These are phyloP conservation scores for Mellivora capensis DNA, from an alignment of 2,113 vertebrate genomes.

Conservation along the genomic window DNA sequence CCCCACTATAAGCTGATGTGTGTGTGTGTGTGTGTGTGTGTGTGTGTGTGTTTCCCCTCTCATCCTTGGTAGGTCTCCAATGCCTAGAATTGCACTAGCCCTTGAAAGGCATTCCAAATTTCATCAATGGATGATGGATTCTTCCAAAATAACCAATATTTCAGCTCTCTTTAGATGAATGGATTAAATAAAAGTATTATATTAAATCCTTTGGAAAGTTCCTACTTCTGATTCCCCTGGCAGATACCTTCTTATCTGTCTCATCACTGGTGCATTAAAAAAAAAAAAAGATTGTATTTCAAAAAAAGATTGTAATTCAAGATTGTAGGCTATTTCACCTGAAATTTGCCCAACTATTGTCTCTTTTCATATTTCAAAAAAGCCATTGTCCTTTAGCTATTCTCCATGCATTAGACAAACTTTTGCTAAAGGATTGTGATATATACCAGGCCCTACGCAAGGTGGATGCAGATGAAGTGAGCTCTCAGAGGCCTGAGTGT, in stretches of 20 bases:
- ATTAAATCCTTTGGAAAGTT: too few relatives aligned
- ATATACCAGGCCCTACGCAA: accelerated
- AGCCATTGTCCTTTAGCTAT: too few relatives aligned
- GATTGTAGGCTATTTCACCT: background rate
- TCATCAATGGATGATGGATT: background rate
- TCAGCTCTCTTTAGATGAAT: background rate
- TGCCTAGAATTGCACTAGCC: background rate
- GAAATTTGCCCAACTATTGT: background rate
- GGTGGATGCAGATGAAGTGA: accelerated
- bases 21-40: too few relatives aligned
- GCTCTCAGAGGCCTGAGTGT: too few relatives aligned
- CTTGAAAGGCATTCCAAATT: background rate
- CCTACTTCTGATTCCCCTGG: background rate
- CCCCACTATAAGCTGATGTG: background rate
- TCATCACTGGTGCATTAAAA: background rate
- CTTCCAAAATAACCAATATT: background rate
- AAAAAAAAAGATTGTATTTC: background rate
- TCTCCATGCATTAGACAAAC: too few relatives aligned
- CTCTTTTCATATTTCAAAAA: background rate
- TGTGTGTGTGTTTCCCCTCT: background rate
- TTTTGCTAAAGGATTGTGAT: background rate
- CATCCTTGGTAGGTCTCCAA: background rate
- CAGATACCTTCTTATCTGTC: background rate
- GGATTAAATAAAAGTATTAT: too few relatives aligned
- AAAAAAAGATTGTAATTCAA: too few relatives aligned